Evolutionary conservation across 2,797 vertebrate species (phyloP).

Genomic region (Rhynchotus rufescens): DNA sequence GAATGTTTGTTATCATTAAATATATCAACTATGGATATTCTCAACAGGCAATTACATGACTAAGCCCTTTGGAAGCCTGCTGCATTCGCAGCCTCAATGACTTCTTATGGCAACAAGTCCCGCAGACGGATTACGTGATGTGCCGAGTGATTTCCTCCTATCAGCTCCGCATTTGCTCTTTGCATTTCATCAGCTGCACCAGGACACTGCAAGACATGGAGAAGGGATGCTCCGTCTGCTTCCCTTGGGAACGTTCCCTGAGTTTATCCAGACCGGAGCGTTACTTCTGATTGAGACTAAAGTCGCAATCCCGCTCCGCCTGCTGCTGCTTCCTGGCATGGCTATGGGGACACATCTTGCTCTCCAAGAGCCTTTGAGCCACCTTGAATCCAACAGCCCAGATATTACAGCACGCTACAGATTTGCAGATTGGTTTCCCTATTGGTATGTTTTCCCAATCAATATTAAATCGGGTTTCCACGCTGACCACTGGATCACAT

Average conservation of each 20-base stretch:
- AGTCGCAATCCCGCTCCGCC: too few relatives aligned
- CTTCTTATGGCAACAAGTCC: not conserved
- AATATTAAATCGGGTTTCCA: not conserved
- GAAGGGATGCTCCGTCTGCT: not conserved
- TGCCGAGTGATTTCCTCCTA: not conserved
- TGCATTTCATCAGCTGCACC: not conserved
- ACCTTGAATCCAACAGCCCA: not conserved
- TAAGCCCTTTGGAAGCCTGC: slow-evolving; percentile 26
- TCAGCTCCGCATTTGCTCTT: not conserved
- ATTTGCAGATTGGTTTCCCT: not conserved
- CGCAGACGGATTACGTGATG: not conserved
- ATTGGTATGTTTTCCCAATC: not conserved
- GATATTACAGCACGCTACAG: not conserved
- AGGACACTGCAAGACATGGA: fast-evolving
- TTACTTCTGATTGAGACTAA: fast-evolving
- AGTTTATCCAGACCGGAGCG: not conserved
- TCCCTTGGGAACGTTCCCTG: not conserved
- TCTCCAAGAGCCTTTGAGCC: too few relatives aligned
- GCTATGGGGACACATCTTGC: too few relatives aligned
- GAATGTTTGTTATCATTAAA: slow-evolving; percentile 28
- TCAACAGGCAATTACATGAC: slow-evolving; percentile 21
- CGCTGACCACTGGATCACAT: too few relatives aligned
- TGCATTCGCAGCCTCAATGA: not conserved
- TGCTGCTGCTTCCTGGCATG: not conserved
- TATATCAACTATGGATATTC: not conserved